A percentile compares a stretch with the other conserved stretches of the same genome.
Evolutionary conservation across 2,888 invertebrate genomes (phyloP).

Genomic region (Cephus sareptanus): DNA sequence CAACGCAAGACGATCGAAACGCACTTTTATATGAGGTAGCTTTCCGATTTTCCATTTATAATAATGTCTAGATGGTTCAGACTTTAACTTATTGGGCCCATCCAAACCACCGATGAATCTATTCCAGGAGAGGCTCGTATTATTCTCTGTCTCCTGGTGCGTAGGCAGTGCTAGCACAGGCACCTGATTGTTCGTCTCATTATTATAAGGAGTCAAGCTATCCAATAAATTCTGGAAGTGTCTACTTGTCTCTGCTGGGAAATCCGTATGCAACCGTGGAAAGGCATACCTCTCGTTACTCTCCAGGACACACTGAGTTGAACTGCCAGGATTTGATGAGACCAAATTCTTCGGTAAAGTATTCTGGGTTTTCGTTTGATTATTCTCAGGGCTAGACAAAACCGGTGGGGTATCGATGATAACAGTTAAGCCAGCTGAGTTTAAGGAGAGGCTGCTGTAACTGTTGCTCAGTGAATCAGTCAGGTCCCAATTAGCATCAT

Average conservation of each 20-base stretch:
- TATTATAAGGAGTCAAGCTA: constrained; percentile 41
- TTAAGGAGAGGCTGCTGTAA: constrained; percentile 68
- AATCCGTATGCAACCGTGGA: constrained; percentile 43
- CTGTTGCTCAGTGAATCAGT: constrained; percentile 66
- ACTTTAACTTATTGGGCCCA: constrained; percentile 69
- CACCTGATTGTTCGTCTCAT: constrained; percentile 43
- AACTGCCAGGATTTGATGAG: constrained; percentile 65
- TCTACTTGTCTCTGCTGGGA: constrained; percentile 56
- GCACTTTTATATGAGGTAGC: constrained; percentile 77
- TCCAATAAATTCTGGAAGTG: constrained; percentile 53
- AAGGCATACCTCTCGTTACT: constrained; percentile 59
- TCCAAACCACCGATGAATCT: constrained; percentile 72
- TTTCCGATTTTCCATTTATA: constrained; percentile 78
- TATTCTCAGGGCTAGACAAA: constrained; percentile 49
- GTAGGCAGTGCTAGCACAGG: constrained; percentile 66
- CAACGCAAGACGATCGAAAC: constrained; percentile 92
- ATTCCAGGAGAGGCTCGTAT: constrained; percentile 69
- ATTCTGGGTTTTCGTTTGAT: constrained; percentile 49
- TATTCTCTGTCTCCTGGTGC: constrained; percentile 71
- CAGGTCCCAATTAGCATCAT: constrained; percentile 57
- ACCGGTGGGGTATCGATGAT: constrained; percentile 63
- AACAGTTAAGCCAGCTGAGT: constrained; percentile 63
- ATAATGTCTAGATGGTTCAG: constrained; percentile 70
- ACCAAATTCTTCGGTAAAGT: constrained; percentile 47
- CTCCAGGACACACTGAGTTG: constrained; percentile 65